Evolutionary conservation across 2,797 vertebrate species (phyloP), one percentile per base, ranked within the genome.

Genomic region (Toxotes lorentzi): DNA sequence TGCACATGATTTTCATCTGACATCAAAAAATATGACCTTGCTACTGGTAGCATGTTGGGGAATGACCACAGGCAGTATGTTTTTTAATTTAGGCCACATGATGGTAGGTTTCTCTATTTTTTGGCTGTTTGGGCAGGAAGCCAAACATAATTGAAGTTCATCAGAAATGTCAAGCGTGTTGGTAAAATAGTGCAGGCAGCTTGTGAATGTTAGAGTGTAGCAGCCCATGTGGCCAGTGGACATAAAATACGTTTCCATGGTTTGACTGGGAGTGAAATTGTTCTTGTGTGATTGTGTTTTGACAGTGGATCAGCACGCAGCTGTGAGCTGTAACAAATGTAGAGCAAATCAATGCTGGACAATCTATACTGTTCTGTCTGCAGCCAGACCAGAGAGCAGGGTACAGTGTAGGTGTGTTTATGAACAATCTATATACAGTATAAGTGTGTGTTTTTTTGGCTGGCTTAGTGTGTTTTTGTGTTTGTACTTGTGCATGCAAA

Each of bases 301-400:
- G 78, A 85, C 64, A 23, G 78, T 43, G 30, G 74, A 81, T 74
- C 51, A 69, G 56, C 24, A 24, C 2, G 7, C 62, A 73, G 67
- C 67, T 66, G 50, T 69, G 56, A 63, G 72, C 71, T 61, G 24
- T 72, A 54, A 83, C 58, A 84, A 87, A 91, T 85, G 78, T 88
- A 68, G 87, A 85, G 73, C 87, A 89, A 89, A 91, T 92, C 90
- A 84, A 88, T 91, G 38, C 43, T 53, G 21, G 40, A 40, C 69
- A 53, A 89, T 87, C 78, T 38, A 85, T 27, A 85, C 59, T 24
- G 68, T 34, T 72, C 63, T 56, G 56, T 78, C 63, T 76, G 43
- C 70, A 53, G 77, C n/a, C 12, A 14, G 30, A 58, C 57, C 71
- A 51, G 43, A 81, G 41, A 70, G 57, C 61, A 62, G 11, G 51